phyloP scores from a whole-genome alignment of 2,888 invertebrate genomes.

The Argyresthia albistria region DNA sequence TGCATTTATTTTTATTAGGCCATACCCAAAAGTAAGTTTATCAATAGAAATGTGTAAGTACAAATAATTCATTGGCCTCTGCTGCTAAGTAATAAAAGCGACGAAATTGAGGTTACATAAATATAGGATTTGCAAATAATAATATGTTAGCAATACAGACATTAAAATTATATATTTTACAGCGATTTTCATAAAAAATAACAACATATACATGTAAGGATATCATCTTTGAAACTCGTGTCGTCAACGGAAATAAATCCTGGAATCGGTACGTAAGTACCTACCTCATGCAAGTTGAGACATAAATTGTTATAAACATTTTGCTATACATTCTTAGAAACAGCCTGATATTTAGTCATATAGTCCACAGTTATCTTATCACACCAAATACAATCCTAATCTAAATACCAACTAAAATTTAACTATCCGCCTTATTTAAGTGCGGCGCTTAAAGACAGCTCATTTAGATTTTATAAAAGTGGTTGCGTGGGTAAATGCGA shows the following conservation, averaged over 20 bases:
- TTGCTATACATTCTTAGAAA: neutral
- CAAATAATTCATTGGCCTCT: neutral
- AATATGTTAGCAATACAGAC: slow-evolving; percentile 4
- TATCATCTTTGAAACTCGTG: neutral
- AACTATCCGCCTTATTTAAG: neutral
- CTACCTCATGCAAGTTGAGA: no score
- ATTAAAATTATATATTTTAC: slow-evolving; percentile 7
- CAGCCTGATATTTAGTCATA: neutral
- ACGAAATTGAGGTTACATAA: neutral
- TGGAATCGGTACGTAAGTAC: no score
- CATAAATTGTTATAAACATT: neutral
- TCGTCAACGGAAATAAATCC: no score
- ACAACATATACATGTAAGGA: slow-evolving; percentile 3
- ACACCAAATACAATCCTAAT: neutral
- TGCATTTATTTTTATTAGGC: neutral
- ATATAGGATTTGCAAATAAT: slow-evolving; percentile 1
- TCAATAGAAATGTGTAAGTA: neutral
- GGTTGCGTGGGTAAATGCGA: slow-evolving; percentile 2
- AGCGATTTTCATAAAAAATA: slow-evolving; percentile 9
- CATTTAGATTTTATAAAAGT: neutral
- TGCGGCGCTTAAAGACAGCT: neutral
- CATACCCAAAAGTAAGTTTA: neutral
- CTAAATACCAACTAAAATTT: slow-evolving; percentile 1
- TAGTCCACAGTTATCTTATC: neutral
- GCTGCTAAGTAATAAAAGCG: slow-evolving; percentile 4